A percentile compares a stretch with the other conserved stretches of the same genome.
phyloP scores from a whole-genome alignment of 1,140 invertebrate genomes.

The Bombus pyrosoma region DNA sequence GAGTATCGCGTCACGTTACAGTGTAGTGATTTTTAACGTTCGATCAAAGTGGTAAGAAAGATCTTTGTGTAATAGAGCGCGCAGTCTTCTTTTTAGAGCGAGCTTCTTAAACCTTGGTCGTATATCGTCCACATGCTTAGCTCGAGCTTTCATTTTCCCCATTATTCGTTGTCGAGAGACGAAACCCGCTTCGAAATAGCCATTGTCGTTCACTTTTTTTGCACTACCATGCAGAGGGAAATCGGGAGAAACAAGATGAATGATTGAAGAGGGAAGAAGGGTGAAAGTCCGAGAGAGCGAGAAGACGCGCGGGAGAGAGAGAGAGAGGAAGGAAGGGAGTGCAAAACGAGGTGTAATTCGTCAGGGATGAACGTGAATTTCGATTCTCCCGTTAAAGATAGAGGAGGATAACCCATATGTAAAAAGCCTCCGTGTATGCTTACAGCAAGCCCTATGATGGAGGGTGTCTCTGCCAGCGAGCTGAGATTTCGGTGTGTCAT shows the following conservation, averaged over 20 bases:
- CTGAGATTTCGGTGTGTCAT: slow-evolving; percentile 81
- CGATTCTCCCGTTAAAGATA: neutral
- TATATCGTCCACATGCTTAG: slow-evolving; percentile 72
- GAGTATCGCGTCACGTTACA: neutral
- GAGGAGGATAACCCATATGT: slow-evolving; percentile 63
- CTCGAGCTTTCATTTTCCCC: slow-evolving; percentile 70
- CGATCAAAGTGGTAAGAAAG: neutral
- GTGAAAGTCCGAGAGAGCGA: neutral
- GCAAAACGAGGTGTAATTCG: neutral
- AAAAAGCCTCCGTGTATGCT: slow-evolving; percentile 80
- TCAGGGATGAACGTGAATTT: slow-evolving; percentile 11
- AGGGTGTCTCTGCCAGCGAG: slow-evolving; percentile 72
- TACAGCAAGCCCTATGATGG: slow-evolving; percentile 76
- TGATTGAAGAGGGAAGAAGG: neutral
- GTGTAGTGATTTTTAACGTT: neutral
- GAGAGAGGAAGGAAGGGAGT: neutral
- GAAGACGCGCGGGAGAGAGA: neutral
- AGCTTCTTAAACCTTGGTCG: slow-evolving; percentile 74
- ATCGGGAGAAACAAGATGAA: neutral
- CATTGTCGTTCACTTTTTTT: slow-evolving; percentile 29
- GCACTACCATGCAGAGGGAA: neutral
- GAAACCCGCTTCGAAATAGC: slow-evolving; percentile 12
- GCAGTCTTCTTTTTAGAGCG: slow-evolving; percentile 64
- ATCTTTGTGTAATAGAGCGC: slow-evolving; percentile 7
- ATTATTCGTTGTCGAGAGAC: slow-evolving; percentile 36